These are phyloP conservation scores for Gallinago paraguaiae DNA, from an alignment of 2,113 vertebrate genomes.

Conservation along the genomic window DNA sequence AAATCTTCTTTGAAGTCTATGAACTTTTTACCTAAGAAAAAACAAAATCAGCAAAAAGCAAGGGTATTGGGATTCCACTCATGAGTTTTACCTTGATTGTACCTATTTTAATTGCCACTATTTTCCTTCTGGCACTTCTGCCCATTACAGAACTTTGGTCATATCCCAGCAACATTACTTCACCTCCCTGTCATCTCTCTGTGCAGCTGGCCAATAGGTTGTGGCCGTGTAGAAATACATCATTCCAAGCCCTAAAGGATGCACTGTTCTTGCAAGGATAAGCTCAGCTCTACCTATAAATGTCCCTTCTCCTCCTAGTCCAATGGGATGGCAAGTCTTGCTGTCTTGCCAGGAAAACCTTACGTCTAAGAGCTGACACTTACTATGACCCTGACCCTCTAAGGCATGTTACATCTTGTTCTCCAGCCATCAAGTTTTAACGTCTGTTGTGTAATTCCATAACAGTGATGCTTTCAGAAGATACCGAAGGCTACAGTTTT, in stretches of 20 bases:
- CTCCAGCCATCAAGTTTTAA: slow-evolving; percentile 25
- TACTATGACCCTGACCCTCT: slow-evolving; percentile 27
- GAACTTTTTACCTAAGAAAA: background rate
- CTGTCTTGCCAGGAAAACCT: slow-evolving; percentile 48
- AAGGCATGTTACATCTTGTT: slow-evolving; percentile 55
- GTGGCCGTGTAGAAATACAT: background rate
- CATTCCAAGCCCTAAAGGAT: background rate
- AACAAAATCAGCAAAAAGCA: background rate
- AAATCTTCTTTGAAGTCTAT: background rate
- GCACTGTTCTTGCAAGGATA: background rate
- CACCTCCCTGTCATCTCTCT: background rate
- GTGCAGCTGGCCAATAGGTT: background rate
- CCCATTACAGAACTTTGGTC: background rate
- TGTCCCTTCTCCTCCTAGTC: background rate
- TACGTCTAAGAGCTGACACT: slow-evolving; percentile 9
- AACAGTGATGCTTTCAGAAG: slow-evolving; percentile 26
- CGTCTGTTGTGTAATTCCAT: background rate
- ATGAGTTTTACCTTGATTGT: background rate
- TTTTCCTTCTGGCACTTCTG: background rate
- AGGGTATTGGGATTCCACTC: background rate
- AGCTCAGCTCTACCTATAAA: slow-evolving; percentile 32
- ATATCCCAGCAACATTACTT: background rate
- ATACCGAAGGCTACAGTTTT: background rate
- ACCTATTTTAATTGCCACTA: background rate
- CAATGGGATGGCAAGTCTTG: background rate